These are phyloP conservation scores for Baccha elongata DNA, from an alignment of 2,888 invertebrate genomes.

Conservation along the genomic window DNA sequence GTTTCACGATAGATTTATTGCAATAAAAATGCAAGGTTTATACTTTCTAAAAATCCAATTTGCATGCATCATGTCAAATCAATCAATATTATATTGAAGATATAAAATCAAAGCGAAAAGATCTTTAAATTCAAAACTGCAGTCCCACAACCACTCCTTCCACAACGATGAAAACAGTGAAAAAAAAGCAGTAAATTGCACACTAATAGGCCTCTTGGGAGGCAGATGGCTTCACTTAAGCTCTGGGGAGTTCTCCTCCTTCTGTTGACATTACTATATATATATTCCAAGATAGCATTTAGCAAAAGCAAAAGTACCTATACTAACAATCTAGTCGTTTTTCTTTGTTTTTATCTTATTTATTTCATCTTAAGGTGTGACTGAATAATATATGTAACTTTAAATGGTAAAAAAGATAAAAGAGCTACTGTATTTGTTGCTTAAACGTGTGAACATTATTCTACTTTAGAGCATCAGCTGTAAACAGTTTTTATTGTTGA, in stretches of 20 bases:
- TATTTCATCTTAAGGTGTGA: constrained; percentile 43
- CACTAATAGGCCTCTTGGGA: background rate
- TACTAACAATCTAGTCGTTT: constrained; percentile 3
- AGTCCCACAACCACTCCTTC: constrained; percentile 11
- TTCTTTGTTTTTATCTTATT: constrained; percentile 22
- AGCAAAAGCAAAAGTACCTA: background rate
- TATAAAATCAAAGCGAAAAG: background rate
- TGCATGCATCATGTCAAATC: constrained; percentile 25
- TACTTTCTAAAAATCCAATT: constrained; percentile 18
- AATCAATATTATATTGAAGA: background rate
- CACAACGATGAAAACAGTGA: background rate
- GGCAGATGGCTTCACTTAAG: background rate
- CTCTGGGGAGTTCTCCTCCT: constrained; percentile 9
- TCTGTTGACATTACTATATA: constrained; percentile 20
- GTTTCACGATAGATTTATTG: no score
- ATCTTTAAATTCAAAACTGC: constrained; percentile 26
- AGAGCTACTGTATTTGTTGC: background rate
- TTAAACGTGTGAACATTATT: background rate
- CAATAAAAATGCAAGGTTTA: no score
- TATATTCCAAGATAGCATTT: background rate
- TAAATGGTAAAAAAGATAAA: background rate
- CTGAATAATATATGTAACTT: constrained; percentile 4
- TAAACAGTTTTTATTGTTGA: constrained; percentile 14
- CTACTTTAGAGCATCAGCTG: constrained; percentile 3
- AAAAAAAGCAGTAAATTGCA: constrained; percentile 13